Base-by-base conservation (phyloP, 2,113 vertebrate species). In the Ailurus styani region DNA sequence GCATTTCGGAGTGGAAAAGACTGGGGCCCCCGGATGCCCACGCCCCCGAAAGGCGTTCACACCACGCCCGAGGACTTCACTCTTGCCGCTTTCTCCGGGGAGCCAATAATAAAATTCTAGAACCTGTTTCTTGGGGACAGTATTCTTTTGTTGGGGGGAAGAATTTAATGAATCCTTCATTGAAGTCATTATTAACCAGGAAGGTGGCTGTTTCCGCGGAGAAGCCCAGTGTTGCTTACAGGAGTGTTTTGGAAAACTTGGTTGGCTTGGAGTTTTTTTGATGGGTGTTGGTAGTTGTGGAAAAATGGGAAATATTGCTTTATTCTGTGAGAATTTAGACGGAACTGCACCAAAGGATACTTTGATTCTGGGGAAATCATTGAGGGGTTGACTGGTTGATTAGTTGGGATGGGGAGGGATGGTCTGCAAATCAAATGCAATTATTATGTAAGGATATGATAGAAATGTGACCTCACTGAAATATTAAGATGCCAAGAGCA, bases 391-490 rank as follows among this genome's bases (percentile, higher is more conserved):
- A 68, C 64, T 55, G 45, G 34, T 42, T 75, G 50, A 37, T 70
- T 88, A 7, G 17, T 31, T 55, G 34, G 2, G 2, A 2, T 21
- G 2, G 9, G 13, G 7, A 5, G 11, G 1, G 12, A 8, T 40
- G 29, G 27, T 50, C 50, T 62, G 52, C 50, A 86, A 93, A 91
- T 85, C 81, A 31, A 34, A 57, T 34, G 60, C 17, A 52, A n/a
- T 47, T 91, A n/a, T 57, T 70, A 62, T 55, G 54, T 87, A 34
- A 70, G 23, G 10, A 45, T 60, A 29, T 93, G 21, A 55, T 23
- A 88, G 78, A 95, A 90, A 87, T 20, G 14, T 70, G 47, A 50
- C 45, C 29, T 91, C 86, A 31, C 0, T 78, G 34, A 86, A 90
- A 57, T 66, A 87, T 12, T 70, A 95, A 95, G 29, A 70, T 73